Conservation (phyloP, 2,797 vertebrate genomes). For the Brachyalestes nurse region DNA sequence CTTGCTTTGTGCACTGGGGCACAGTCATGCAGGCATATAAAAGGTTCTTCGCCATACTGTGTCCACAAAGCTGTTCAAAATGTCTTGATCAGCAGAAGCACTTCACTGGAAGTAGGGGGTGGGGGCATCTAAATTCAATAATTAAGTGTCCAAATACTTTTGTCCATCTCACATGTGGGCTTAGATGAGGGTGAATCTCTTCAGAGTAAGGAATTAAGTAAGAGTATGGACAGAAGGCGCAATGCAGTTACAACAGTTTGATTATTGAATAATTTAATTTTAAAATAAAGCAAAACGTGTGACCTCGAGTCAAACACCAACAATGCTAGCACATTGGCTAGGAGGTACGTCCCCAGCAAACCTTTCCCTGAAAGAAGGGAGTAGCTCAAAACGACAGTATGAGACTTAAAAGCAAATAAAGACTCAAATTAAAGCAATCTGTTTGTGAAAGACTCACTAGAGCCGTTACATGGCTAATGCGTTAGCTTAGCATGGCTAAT, state of each 20-base stretch:
- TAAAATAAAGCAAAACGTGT: background rate
- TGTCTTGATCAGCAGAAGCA: too few species aligned
- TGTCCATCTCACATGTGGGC: background rate
- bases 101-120: too few species aligned
- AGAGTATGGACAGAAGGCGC: background rate
- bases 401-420: background rate
- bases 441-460: background rate
- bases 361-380: background rate
- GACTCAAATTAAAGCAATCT: background rate
- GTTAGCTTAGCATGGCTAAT: constrained; percentile 33
- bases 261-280: background rate
- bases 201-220: too few species aligned
- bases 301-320: background rate
- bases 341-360: background rate
- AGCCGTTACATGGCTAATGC: background rate
- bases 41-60: too few species aligned
- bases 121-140: too few species aligned
- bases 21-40: too few species aligned
- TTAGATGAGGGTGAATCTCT: background rate
- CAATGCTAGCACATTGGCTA: background rate
- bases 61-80: too few species aligned
- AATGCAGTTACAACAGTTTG: background rate
- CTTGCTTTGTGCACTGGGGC: too few species aligned
- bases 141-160: too few species aligned
- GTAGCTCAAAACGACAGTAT: background rate